phyloP scores from a whole-genome alignment of 2,113 vertebrate species.

The Hypanus sabinus region DNA sequence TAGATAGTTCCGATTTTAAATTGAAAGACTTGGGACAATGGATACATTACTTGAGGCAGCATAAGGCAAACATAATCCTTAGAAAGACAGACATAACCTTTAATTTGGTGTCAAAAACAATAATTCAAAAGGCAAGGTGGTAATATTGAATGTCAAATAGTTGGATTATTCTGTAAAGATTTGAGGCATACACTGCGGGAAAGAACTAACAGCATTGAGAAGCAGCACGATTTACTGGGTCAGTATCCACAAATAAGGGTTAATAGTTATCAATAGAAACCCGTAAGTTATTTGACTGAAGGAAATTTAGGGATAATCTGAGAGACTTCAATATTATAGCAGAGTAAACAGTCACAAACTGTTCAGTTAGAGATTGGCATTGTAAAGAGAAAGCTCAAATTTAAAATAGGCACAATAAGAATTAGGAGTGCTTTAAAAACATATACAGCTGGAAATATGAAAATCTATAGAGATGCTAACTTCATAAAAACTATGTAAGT shows the following conservation, averaged over 20 bases:
- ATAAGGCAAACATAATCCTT: neutral
- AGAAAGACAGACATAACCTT: neutral
- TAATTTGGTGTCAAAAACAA: neutral
- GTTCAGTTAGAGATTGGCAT: neutral
- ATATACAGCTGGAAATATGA: neutral
- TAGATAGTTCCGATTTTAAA: neutral
- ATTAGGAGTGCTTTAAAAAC: neutral
- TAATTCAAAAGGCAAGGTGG: neutral
- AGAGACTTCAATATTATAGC: neutral
- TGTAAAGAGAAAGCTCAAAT: neutral
- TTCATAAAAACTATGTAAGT: neutral
- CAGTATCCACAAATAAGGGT: neutral
- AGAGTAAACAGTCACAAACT: neutral
- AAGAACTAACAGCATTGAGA: neutral
- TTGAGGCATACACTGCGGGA: neutral
- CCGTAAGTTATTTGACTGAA: neutral
- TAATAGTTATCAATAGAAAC: neutral
- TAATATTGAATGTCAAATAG: neutral
- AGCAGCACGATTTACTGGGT: neutral
- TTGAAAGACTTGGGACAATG: neutral
- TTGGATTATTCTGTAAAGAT: neutral
- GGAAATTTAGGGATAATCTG: neutral
- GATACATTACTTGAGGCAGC: neutral
- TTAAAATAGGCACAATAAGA: neutral
- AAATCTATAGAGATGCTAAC: neutral